Evolutionary conservation across 2,113 vertebrate species (phyloP), one percentile per base, ranked within the genome.

Genomic region (Amphiprion percula): DNA sequence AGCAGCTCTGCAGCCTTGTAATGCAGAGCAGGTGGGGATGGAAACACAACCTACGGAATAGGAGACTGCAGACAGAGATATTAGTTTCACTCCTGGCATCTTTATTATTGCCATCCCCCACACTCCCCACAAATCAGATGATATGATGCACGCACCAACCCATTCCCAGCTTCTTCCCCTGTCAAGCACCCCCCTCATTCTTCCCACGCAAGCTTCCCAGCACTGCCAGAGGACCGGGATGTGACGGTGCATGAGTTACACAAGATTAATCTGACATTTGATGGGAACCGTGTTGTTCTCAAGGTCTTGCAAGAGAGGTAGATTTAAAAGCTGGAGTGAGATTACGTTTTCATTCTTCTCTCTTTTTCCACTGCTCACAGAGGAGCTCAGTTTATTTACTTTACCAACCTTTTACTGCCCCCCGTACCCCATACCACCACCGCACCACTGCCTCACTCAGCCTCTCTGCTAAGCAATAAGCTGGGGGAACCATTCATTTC

Each of bases 381-480:
- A 84, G 59, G 41, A 71, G 70, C 62, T 33, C 15, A n/a, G 39
- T 78, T 77, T 89, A 88, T 90, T 92, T 88, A 91, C 89, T 90
- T 93, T 83, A 86, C 56, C 90, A 88, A 58, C 77, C 67, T 82
- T 91, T 89, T 77, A 84, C 75, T 76, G 74, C 80, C 71, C 56
- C 52, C 49, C 44, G 21, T 14, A 30, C n/a, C 3, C 9, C 33
- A 16, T 33, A 2, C 65, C 50, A 1, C 41, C 50, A 66, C 56
- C 44, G 26, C 55, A 23, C 54, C 23, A 4, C 66, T 11, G 9
- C 46, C 26, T 65, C 81, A 68, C 61, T 54, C 41, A 46, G 30
- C 44, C 52, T 50, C 62, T 68, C 69, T 73, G 54, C 61, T 59
- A 21, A 76, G 72, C 21, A 46, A 85, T 83, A 82, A 84, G 75